Conservation (phyloP, 2,797 vertebrate species). For the Rhodeus uyekii region DNA sequence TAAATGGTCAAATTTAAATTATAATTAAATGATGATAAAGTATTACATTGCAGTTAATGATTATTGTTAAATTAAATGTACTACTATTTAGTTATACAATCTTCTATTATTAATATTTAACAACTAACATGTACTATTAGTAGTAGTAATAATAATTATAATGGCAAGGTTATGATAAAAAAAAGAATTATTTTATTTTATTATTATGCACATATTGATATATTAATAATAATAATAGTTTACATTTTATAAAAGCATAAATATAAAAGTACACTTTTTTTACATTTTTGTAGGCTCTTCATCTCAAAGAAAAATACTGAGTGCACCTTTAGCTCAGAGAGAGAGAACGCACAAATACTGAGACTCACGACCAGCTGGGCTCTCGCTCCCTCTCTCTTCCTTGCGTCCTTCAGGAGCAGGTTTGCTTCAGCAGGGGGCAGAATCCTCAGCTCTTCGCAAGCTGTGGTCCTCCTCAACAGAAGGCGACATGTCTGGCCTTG, state of each 20-base stretch:
- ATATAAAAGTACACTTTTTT: background rate
- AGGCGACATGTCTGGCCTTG: conserved; percentile 53
- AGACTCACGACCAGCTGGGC: background rate
- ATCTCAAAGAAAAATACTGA: no score
- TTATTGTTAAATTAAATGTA: no score
- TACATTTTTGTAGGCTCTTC: no score
- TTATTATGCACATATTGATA: background rate
- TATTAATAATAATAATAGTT: background rate
- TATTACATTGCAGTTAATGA: background rate
- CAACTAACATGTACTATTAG: no score
- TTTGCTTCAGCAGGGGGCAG: conserved; percentile 54
- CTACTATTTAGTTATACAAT: no score
- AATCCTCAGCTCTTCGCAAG: conserved; percentile 52
- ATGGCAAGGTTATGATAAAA: no score
- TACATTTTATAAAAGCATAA: background rate
- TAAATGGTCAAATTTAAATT: background rate
- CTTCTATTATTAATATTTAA: no score
- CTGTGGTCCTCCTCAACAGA: conserved; percentile 58
- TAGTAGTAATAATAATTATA: no score
- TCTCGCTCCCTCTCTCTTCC: background rate
- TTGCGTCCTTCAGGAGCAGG: conserved; percentile 57
- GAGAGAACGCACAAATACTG: conserved; percentile 7
- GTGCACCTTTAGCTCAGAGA: background rate
- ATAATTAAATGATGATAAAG: background rate
- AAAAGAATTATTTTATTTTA: no score